Evolutionary conservation across 2,113 vertebrate genomes (phyloP).

Genomic region (Zosterops borbonicus): DNA sequence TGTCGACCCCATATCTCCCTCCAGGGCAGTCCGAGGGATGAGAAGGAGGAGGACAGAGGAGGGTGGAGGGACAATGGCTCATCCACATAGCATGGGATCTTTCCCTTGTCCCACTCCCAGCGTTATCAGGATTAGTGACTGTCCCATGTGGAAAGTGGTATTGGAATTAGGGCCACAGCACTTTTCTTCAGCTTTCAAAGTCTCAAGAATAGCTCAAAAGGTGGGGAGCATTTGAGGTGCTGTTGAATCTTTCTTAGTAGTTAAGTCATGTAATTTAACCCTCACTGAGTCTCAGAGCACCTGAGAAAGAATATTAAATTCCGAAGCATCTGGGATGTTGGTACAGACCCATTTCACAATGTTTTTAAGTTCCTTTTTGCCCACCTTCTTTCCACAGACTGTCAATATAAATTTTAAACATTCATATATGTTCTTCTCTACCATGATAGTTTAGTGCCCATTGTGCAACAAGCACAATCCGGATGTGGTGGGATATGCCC

Average conservation of each 20-base stretch:
- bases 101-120: background rate
- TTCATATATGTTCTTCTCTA: background rate
- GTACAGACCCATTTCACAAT: background rate
- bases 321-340: background rate
- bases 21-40: background rate
- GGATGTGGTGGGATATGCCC: background rate
- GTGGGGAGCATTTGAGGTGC: background rate
- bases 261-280: background rate
- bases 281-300: background rate
- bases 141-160: background rate
- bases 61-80: background rate
- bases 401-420: background rate
- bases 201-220: background rate
- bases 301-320: background rate
- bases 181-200: background rate
- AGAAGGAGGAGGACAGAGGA: background rate
- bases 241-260: background rate
- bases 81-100: background rate
- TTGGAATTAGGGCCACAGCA: background rate
- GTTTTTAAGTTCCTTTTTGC: background rate
- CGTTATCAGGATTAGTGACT: background rate
- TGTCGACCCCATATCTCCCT: background rate
- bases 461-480: background rate
- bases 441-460: background rate
- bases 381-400: background rate